Conservation (phyloP, 2,113 vertebrate species). For the human (Homo sapiens) region DNA sequence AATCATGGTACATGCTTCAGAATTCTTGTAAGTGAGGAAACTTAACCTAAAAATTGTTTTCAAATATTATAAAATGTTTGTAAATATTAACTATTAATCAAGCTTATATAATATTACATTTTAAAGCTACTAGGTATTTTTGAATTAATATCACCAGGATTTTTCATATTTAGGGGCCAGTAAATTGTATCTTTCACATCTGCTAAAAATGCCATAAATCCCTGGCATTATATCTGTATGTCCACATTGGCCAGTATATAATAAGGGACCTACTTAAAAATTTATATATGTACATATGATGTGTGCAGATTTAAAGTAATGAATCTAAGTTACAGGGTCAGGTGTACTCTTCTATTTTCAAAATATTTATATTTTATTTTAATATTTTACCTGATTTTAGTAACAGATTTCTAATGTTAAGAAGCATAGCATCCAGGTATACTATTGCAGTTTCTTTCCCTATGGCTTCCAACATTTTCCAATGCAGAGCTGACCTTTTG, state of each 20-base stretch:
- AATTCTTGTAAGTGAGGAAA: background rate
- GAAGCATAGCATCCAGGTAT: background rate
- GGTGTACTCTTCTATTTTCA: too few relatives aligned
- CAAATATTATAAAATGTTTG: background rate
- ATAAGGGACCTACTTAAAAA: background rate
- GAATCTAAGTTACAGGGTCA: background rate
- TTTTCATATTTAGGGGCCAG: background rate
- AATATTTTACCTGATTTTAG: background rate
- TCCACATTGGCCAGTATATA: background rate
- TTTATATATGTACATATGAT: background rate
- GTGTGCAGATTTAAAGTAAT: background rate
- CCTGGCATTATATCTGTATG: background rate
- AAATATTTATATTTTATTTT: background rate
- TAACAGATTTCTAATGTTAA: background rate
- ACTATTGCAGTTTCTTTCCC: background rate
- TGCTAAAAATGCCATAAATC: background rate
- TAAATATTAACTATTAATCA: background rate
- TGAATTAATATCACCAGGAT: background rate
- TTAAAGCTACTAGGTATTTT: background rate
- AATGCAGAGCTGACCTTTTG: background rate
- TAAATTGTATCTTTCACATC: background rate
- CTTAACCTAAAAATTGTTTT: background rate
- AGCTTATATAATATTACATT: background rate
- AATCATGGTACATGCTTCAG: background rate
- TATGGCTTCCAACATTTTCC: background rate